Evolutionary conservation across 2,113 vertebrate species (phyloP).

Genomic region (Lamprotornis superbus): DNA sequence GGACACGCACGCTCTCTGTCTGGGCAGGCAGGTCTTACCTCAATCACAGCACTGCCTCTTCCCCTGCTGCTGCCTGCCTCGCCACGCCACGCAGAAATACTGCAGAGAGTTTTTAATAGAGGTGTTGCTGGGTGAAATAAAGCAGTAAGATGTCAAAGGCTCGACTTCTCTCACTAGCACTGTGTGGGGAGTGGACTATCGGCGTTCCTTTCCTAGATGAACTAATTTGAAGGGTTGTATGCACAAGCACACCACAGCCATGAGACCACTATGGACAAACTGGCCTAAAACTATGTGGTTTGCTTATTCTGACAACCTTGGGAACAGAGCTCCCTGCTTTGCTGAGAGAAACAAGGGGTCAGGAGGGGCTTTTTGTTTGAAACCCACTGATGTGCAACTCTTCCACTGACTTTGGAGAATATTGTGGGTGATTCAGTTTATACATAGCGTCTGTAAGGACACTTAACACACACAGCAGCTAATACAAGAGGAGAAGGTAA

Average conservation of each 20-base stretch:
- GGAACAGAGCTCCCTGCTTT: background rate
- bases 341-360: background rate
- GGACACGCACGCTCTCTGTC: fast-evolving
- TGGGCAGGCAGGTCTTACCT: background rate
- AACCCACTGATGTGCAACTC: background rate
- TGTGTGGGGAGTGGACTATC: background rate
- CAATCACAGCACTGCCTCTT: background rate
- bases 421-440: background rate
- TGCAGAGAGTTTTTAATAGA: slow-evolving; percentile 20
- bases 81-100: background rate
- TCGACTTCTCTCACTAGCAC: background rate
- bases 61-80: background rate
- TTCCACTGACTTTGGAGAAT: background rate
- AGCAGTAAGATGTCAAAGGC: background rate
- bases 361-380: background rate
- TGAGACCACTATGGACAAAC: background rate
- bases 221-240: background rate
- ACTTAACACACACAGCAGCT: background rate
- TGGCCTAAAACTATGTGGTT: background rate
- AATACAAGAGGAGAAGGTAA: background rate
- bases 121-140: slow-evolving; percentile 24
- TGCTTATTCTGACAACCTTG: background rate
- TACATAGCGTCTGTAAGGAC: background rate
- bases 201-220: background rate
- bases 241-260: background rate